A percentile compares a stretch with the other conserved stretches of the same genome.
These are phyloP conservation scores for Lamprologus tigripictilis DNA, from an alignment of 2,113 vertebrate genomes.

Conservation along the genomic window DNA sequence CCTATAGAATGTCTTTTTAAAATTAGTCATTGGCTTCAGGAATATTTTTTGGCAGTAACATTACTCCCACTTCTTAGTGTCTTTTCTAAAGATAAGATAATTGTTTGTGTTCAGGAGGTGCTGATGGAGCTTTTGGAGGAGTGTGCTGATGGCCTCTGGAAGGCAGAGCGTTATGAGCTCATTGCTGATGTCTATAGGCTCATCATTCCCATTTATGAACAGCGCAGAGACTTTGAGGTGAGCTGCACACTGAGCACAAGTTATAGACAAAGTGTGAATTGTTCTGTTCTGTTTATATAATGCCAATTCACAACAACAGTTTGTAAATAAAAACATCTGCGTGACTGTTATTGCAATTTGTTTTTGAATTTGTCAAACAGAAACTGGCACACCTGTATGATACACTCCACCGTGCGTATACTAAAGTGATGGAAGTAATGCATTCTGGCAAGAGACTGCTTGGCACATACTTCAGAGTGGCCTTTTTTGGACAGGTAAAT, in stretches of 20 bases:
- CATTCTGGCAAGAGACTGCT: conserved; percentile 89
- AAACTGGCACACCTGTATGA: conserved; percentile 94
- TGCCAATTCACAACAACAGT: background rate
- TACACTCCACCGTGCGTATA: conserved; percentile 92
- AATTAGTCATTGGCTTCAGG: background rate
- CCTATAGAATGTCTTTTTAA: background rate
- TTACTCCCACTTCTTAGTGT: background rate
- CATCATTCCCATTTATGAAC: conserved; percentile 95
- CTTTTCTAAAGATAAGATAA: background rate
- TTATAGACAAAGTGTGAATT: background rate
- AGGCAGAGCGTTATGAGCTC: conserved; percentile 95
- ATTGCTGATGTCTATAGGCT: conserved; percentile 94
- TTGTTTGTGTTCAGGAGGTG: conserved; percentile 79
- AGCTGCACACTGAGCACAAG: background rate
- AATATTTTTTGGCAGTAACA: background rate
- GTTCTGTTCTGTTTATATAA: background rate
- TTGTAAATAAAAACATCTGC: background rate
- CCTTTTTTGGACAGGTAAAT: conserved; percentile 95
- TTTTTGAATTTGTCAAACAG: conserved; percentile 57
- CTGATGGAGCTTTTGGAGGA: conserved; percentile 93
- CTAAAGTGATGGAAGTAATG: conserved; percentile 97
- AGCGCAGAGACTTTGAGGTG: conserved; percentile 95
- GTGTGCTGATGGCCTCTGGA: conserved; percentile 94
- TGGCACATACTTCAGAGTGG: conserved; percentile 96
- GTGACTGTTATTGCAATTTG: background rate